phyloP scores from a whole-genome alignment of 2,888 invertebrate species.

The Chalcis sispes region DNA sequence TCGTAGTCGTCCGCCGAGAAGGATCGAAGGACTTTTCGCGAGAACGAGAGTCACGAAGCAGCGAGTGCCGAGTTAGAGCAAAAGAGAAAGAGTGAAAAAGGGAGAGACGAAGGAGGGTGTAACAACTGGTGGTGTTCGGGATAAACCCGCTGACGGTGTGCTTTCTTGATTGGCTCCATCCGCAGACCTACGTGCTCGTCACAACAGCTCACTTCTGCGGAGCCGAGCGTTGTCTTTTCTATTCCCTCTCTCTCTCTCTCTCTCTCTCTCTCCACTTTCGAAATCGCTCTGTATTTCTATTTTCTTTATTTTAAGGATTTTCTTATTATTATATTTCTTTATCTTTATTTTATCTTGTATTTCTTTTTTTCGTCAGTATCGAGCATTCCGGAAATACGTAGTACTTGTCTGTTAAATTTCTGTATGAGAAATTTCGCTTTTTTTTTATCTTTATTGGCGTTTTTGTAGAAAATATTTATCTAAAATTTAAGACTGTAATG shows the following conservation, averaged over 20 bases:
- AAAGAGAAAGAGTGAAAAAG: constrained; percentile 37
- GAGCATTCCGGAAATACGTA: neutral
- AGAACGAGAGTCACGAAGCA: constrained; percentile 63
- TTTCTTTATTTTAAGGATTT: neutral
- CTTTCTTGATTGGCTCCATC: constrained; percentile 75
- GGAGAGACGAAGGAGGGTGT: constrained; percentile 62
- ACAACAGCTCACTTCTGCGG: constrained; percentile 71
- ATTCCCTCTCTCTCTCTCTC: neutral
- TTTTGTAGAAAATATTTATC: too few relatives aligned
- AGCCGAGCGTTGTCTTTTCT: neutral
- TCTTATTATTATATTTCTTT: neutral
- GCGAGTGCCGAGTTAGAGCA: neutral
- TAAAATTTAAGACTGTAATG: too few relatives aligned
- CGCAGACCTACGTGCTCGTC: constrained; percentile 75
- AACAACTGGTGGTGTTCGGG: constrained; percentile 68
- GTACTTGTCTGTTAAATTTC: neutral
- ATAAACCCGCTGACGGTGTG: constrained; percentile 72
- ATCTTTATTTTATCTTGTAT: neutral
- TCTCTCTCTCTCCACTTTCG: neutral
- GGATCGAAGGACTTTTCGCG: constrained; percentile 40
- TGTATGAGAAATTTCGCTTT: neutral
- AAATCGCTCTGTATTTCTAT: neutral
- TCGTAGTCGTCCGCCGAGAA: constrained; percentile 27
- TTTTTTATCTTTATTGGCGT: too few relatives aligned
- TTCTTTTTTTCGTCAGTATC: constrained; percentile 1